phyloP scores from a whole-genome alignment of 2,888 invertebrate genomes.

The Epinotia nisella region DNA sequence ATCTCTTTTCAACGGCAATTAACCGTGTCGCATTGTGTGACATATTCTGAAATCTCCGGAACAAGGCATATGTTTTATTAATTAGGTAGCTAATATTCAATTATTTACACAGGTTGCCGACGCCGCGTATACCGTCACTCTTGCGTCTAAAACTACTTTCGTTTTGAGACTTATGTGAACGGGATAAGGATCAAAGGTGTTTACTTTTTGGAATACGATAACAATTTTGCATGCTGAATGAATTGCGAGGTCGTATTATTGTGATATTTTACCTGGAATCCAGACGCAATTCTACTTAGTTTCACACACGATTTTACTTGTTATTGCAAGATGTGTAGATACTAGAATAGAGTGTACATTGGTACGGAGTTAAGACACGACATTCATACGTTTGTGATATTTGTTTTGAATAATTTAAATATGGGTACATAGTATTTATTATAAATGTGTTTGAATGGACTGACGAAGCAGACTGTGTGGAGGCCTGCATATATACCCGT shows the following conservation, averaged over 20 bases:
- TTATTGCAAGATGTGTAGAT: background rate
- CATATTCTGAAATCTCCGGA: background rate
- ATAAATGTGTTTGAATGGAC: background rate
- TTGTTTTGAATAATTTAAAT: background rate
- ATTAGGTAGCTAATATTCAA: constrained; percentile 11
- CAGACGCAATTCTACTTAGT: background rate
- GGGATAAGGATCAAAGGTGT: background rate
- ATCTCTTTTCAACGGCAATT: background rate
- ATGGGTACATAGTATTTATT: background rate
- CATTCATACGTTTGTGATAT: background rate
- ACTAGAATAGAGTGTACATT: background rate
- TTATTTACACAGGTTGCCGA: constrained; percentile 10
- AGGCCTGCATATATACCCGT: background rate
- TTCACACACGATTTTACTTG: background rate
- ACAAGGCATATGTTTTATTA: constrained; percentile 2
- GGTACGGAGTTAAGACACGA: background rate
- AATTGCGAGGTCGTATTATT: background rate
- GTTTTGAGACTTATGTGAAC: background rate
- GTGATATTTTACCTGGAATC: background rate
- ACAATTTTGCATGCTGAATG: constrained; percentile 8
- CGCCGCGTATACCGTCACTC: background rate
- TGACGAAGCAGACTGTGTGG: background rate
- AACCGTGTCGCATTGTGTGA: background rate
- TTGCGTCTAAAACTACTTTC: background rate
- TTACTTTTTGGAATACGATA: background rate